Percentiles rank a stretch among this genome's conserved stretches.
phyloP scores from a whole-genome alignment of 2,888 invertebrate genomes.

The Phragmatobia fuliginosa region DNA sequence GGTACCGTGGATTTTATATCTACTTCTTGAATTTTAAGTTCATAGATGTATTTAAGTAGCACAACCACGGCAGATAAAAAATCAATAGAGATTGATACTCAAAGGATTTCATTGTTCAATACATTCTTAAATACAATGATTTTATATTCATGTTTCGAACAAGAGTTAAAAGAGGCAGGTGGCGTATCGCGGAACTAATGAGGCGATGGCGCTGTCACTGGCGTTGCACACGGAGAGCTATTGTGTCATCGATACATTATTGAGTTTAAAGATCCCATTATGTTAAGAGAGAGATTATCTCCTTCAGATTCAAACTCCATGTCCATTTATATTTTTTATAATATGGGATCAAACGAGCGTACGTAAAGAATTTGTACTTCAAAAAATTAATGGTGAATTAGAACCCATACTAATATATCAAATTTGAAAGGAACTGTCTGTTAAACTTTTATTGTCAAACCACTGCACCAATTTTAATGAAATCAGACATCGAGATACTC shows the following conservation, averaged over 20 bases:
- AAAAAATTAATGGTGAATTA: too few species aligned
- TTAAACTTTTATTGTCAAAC: too few species aligned
- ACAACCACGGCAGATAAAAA: background rate
- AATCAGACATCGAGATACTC: too few species aligned
- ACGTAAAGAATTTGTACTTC: too few species aligned
- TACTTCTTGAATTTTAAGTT: background rate
- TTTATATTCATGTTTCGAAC: conserved; percentile 10
- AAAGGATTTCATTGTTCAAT: background rate
- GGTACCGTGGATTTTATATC: background rate
- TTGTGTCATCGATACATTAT: conserved; percentile 38
- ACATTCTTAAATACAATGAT: background rate
- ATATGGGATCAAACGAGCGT: background rate
- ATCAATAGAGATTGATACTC: background rate
- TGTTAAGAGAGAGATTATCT: conserved; percentile 1
- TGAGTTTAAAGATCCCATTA: conserved; percentile 30
- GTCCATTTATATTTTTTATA: background rate
- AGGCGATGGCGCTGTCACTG: conserved; percentile 18
- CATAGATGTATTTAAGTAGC: too few species aligned
- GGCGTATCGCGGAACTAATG: conserved; percentile 16
- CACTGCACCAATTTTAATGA: too few species aligned
- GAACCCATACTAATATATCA: too few species aligned
- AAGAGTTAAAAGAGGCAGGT: conserved; percentile 7
- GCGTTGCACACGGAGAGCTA: conserved; percentile 4
- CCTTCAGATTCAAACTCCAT: background rate
- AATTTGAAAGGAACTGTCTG: too few species aligned